phyloP scores from a whole-genome alignment of 2,113 vertebrate genomes.

The Urocynchramus pylzowi region DNA sequence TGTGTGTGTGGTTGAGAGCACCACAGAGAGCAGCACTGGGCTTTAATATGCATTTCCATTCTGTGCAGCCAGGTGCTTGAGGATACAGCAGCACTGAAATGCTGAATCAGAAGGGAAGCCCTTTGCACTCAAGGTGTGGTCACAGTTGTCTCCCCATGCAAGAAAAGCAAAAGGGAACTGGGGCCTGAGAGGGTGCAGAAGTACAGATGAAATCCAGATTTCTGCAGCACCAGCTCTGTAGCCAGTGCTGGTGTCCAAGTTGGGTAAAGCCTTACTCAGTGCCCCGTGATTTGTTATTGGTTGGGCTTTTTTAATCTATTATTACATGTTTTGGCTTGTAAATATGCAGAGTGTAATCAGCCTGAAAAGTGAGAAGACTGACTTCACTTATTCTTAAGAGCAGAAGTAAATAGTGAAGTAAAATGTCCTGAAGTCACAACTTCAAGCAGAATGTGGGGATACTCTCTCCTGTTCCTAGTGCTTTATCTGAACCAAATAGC shows the following conservation, averaged over 20 bases:
- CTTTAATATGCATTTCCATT: neutral
- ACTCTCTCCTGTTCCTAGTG: neutral
- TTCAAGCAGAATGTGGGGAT: neutral
- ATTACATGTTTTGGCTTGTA: neutral
- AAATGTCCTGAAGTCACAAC: neutral
- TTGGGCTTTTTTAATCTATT: neutral
- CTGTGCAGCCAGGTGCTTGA: neutral
- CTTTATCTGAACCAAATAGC: neutral
- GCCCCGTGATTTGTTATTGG: neutral
- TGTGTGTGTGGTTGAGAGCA: neutral
- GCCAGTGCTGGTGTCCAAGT: neutral
- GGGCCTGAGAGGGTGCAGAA: neutral
- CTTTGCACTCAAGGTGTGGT: accelerated
- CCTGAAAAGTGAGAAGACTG: neutral
- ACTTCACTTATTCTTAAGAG: neutral
- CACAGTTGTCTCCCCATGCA: neutral
- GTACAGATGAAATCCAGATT: neutral
- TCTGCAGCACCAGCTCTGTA: neutral
- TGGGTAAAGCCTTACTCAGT: neutral
- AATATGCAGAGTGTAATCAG: neutral
- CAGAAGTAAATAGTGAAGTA: neutral
- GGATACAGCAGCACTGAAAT: neutral
- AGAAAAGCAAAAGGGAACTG: neutral
- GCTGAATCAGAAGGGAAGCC: neutral
- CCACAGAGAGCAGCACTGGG: neutral